Evolutionary conservation across 2,888 invertebrate species (phyloP).

Genomic region (Luffia ferchaultella): DNA sequence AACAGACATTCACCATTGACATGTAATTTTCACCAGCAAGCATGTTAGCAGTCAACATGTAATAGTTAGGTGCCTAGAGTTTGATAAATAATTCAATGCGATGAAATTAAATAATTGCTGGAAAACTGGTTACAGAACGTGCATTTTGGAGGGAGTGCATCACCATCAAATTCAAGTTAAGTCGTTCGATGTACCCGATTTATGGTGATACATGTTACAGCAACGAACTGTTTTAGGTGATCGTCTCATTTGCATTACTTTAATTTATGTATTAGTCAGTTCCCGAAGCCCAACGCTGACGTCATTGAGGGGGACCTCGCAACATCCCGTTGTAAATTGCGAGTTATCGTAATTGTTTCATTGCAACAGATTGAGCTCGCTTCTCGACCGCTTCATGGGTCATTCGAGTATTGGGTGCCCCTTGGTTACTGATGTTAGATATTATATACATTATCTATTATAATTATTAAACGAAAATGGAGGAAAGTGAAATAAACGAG

Average conservation of each 20-base stretch:
- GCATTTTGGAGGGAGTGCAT: too few relatives aligned
- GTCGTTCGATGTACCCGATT: too few relatives aligned
- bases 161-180: too few relatives aligned
- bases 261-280: conserved; percentile 27
- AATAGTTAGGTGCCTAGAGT: too few relatives aligned
- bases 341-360: conserved; percentile 66
- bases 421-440: conserved; percentile 5
- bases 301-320: conserved; percentile 55
- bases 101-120: too few relatives aligned
- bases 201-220: too few relatives aligned
- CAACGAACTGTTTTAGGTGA: too few relatives aligned
- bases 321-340: conserved; percentile 65
- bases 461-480: conserved; percentile 12
- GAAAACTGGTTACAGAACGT: too few relatives aligned
- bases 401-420: conserved; percentile 35
- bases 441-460: background rate
- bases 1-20: too few relatives aligned
- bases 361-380: conserved; percentile 54
- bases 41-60: too few relatives aligned
- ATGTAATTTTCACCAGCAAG: too few relatives aligned
- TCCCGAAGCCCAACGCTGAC: conserved; percentile 34
- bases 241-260: background rate
- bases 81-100: too few relatives aligned
- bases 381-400: conserved; percentile 10
- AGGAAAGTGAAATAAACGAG: conserved; percentile 42